Evolutionary conservation across 2,797 vertebrate species (phyloP), one percentile per base, ranked within the genome.

Genomic region (Cuculus canorus): DNA sequence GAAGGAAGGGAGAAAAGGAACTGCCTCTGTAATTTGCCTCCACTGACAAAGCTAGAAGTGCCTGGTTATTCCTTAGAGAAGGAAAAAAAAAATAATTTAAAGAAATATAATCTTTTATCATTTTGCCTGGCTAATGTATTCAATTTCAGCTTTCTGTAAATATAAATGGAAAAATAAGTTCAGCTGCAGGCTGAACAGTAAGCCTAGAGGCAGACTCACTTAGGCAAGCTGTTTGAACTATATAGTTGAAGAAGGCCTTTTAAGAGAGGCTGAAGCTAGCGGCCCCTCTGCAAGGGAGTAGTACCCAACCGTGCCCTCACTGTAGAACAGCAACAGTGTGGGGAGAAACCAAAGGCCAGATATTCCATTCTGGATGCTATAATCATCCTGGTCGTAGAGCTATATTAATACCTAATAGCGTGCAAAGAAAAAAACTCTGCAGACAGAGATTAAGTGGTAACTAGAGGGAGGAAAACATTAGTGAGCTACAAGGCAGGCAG

Each of bases 101-200:
- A 75, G 32, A 17, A n/a, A 80, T 37, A 21, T 94, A 30, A 33
- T 91, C 88, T 48, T 94, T 90, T n/a, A 61, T 88, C 4, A 41
- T 52, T 82, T 65, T 79, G 39, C 13, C 80, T 77, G 60, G 14
- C 39, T 86, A 72, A 88, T 66, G 64, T 76, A 54, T 81, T 73
- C 35, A 75, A 1, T 7, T 82, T n/a, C 37, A 95, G 30, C 16
- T 92, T 71, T 92, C 37, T 64, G 61, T 82, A 86, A 85, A 80
- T 45, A 83, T 64, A 69, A 95, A 92, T 81, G 48, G 83, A 92
- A 97, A 83, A 92, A 66, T 39, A 79, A 88, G 30, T 56, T 91
- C 73, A 50, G 5, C 69, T 72, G 17, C 50, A 52, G 73, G n/a
- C 50, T 94, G 56, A 71, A 70, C 45, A 57, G 39, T 59, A 78